Evolutionary conservation across 2,888 invertebrate species (phyloP).

Genomic region (Calameuta pallipes): DNA sequence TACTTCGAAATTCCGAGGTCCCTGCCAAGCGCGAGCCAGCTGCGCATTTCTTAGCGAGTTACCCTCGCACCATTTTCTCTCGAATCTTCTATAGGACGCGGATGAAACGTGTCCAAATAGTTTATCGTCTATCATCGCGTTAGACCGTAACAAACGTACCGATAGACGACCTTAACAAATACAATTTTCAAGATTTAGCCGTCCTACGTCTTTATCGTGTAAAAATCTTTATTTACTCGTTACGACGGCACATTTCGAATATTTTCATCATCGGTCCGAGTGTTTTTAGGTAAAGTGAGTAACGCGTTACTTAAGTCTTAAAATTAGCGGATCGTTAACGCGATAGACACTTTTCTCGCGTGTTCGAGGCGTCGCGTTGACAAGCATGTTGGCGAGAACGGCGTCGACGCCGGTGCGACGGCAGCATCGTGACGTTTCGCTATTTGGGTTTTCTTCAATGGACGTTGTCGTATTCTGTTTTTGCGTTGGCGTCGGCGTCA

Average conservation of each 20-base stretch:
- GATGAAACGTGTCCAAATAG: no score
- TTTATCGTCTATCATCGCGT: no score
- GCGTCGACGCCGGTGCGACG: background rate
- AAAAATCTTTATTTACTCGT: no score
- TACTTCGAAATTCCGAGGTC: constrained; percentile 41
- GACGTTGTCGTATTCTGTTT: background rate
- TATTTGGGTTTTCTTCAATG: background rate
- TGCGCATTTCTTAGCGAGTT: constrained; percentile 27
- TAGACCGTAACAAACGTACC: no score
- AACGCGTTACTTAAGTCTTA: background rate
- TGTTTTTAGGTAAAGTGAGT: background rate
- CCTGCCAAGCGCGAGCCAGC: constrained; percentile 39
- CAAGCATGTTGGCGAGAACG: background rate
- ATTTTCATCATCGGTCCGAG: no score
- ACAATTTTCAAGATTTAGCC: no score
- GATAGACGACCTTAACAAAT: no score
- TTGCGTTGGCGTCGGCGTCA: background rate
- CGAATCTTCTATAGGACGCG: no score
- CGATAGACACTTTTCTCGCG: constrained; percentile 2
- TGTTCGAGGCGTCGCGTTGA: background rate
- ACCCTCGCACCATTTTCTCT: no score
- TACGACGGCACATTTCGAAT: no score
- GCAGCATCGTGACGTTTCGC: background rate
- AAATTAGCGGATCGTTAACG: constrained; percentile 5
- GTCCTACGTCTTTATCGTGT: no score